Evolutionary conservation across 2,797 vertebrate genomes (phyloP).

Genomic region (Anguilla obscura): DNA sequence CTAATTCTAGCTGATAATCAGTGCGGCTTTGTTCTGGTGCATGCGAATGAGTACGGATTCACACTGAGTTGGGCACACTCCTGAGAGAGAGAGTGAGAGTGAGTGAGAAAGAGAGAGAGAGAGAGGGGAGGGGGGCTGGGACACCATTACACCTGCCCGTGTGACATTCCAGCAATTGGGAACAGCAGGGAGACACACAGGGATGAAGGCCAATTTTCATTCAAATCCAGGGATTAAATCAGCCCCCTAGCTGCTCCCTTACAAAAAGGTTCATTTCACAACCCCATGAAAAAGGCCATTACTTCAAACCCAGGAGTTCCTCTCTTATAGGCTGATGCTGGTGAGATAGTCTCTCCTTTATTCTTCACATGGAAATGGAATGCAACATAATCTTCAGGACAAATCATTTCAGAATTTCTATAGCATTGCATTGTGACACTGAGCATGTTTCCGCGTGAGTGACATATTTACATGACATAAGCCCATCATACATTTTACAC

Average conservation of each 20-base stretch:
- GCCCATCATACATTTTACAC: not conserved
- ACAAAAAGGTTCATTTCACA: constrained; percentile 16
- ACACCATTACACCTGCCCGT: not conserved
- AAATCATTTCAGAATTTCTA: constrained; percentile 13
- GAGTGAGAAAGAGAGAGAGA: not conserved
- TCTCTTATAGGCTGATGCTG: not conserved
- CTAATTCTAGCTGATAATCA: constrained; percentile 15
- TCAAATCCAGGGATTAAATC: constrained; percentile 12
- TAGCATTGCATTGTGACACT: not conserved
- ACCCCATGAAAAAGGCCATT: constrained; percentile 15
- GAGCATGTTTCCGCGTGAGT: no score
- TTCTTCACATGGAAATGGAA: not conserved
- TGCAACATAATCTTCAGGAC: constrained; percentile 12
- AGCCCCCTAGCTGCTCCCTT: constrained; percentile 2
- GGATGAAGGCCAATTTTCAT: constrained; percentile 8
- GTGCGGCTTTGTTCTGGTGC: constrained; percentile 22
- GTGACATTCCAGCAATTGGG: constrained; percentile 15
- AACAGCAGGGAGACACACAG: constrained; percentile 17
- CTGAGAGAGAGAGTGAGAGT: not conserved
- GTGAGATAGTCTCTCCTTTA: not conserved
- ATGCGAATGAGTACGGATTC: constrained; percentile 16
- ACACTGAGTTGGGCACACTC: constrained; percentile 19
- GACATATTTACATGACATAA: constrained; percentile 8
- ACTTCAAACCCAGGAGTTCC: constrained; percentile 9
- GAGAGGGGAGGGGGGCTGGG: not conserved